phyloP scores from a whole-genome alignment of 2,888 invertebrate genomes.

The Argyresthia albistria region DNA sequence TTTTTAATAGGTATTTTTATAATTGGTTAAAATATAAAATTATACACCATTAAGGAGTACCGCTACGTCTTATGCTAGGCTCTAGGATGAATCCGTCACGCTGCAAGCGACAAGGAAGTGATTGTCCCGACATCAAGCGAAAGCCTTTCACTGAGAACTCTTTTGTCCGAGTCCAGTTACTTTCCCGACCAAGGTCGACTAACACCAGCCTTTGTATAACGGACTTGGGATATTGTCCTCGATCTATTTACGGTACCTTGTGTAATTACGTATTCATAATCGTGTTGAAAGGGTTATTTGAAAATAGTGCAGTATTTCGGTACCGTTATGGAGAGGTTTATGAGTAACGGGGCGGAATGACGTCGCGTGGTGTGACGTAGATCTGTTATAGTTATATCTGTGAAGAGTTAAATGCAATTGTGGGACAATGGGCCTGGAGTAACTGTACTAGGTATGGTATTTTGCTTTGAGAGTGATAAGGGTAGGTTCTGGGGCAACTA shows the following conservation, averaged over 20 bases:
- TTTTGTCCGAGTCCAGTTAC: slow-evolving; percentile 35
- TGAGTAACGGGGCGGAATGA: slow-evolving; percentile 42
- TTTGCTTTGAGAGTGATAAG: no score
- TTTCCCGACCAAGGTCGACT: slow-evolving; percentile 43
- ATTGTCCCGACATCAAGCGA: slow-evolving; percentile 18
- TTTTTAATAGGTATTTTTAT: not conserved
- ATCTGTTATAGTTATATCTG: slow-evolving; percentile 20
- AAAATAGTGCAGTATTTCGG: slow-evolving; percentile 46
- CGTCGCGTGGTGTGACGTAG: slow-evolving; percentile 25
- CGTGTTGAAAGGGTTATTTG: slow-evolving; percentile 48
- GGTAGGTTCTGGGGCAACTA: no score
- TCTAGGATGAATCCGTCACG: slow-evolving; percentile 36
- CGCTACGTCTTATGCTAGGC: not conserved
- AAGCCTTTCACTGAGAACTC: slow-evolving; percentile 55
- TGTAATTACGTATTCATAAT: slow-evolving; percentile 57
- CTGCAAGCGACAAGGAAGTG: slow-evolving; percentile 38
- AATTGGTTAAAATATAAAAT: not conserved
- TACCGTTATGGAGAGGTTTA: slow-evolving; percentile 41
- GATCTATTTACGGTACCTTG: slow-evolving; percentile 45
- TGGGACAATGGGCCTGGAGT: not conserved
- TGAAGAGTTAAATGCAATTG: not conserved
- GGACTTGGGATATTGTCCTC: slow-evolving; percentile 16
- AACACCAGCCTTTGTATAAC: slow-evolving; percentile 58
- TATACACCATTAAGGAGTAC: not conserved
- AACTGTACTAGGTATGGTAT: not conserved